Base-by-base conservation (phyloP, 2,888 invertebrate species). In the Gortyna flavago region DNA sequence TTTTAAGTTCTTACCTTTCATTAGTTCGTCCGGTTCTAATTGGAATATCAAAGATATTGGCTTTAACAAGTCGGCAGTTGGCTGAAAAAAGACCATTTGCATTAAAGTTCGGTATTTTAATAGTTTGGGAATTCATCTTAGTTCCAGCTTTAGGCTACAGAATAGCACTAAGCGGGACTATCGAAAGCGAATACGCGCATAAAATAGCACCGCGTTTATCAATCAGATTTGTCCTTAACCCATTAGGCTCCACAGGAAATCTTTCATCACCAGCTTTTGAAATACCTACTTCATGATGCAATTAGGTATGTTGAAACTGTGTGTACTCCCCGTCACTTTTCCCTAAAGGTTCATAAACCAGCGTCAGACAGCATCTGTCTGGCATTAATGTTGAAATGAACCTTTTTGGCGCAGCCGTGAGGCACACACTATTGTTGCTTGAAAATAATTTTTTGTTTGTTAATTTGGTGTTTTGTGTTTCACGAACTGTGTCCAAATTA, bases 51-150 rank as follows among this genome's bases (percentile, higher is more conserved):
- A 88, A 32, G 90, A 85, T 77, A 96, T 95, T 41, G 96, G 96
- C 67, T 92, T 94, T 6, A 95, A 94, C 38, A 96, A 90, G 82
- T 96, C 95, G 3, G 95, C 94, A 51, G 92, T 92, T 2, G 92
- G 92, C 96, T 96, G 93, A 67, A 94, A 95, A 75, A 5, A 77
- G 76, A 86, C 0, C 1, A 25, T n/a, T n/a, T 1, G 1, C 8
- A 21, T 48, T 5, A 18, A 35, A 41, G 0, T 11, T 65, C 4
- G 3, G 0, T 35, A 29, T 9, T 0, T 66, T 0, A 5, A 25
- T n/a, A 21, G 5, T 29, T 7, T 29, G 0, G 38, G 25, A 41
- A 11, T 51, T 6, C 9, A 4, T 0, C 9, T 44, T n/a, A 13
- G 18, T 29, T 32, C 9, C 2, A 32, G n/a, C 25, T 35, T 35